phyloP scores from a whole-genome alignment of 2,113 vertebrate genomes.

The Onychorhynchus coronatus region DNA sequence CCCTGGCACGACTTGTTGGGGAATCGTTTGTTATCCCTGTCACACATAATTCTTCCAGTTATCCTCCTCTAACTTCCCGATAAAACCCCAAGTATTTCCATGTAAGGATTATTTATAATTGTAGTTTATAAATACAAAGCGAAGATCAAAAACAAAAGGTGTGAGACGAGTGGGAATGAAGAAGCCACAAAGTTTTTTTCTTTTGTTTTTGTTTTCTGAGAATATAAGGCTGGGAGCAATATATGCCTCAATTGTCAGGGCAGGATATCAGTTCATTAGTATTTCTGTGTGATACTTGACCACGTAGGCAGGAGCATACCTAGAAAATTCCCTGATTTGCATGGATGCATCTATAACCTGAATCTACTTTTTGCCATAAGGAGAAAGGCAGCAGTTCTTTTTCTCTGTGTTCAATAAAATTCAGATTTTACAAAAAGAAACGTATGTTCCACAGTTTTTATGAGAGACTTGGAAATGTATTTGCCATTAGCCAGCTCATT shows the following conservation, averaged over 20 bases:
- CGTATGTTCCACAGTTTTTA: neutral
- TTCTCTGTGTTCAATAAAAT: neutral
- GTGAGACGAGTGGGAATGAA: neutral
- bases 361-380: neutral
- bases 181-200: neutral
- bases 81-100: neutral
- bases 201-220: neutral
- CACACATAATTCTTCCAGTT: fast-evolving
- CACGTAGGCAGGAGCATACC: neutral
- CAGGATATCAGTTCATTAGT: neutral
- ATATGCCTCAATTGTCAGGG: neutral
- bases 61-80: neutral
- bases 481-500: neutral
- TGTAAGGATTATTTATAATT: neutral
- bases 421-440: neutral
- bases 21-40: neutral
- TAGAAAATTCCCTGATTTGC: neutral
- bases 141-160: neutral
- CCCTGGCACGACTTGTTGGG: neutral
- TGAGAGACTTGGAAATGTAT: neutral
- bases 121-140: neutral
- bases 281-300: neutral
- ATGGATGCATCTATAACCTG: neutral
- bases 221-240: neutral
- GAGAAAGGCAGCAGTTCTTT: neutral